Evolutionary conservation across 2,888 invertebrate species (phyloP).

Genomic region (Arctia plantaginis): DNA sequence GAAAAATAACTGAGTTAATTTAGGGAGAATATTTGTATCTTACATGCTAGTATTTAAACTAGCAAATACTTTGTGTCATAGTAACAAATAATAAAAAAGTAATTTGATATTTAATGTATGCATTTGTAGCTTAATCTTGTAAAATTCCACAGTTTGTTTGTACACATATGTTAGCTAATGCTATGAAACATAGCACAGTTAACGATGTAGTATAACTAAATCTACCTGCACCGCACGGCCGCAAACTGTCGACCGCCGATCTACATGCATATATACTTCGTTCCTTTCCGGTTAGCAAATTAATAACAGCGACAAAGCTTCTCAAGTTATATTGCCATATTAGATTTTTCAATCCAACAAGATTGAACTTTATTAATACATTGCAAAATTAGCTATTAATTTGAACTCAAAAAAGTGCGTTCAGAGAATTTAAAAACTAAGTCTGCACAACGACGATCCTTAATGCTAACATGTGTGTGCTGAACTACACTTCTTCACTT

Average conservation of each 20-base stretch:
- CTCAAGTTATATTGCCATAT: not conserved
- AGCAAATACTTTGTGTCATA: constrained; percentile 32
- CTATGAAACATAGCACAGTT: not conserved
- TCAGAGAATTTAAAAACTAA: not conserved
- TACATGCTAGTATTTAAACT: constrained; percentile 33
- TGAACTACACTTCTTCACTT: constrained; percentile 27
- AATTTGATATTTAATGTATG: constrained; percentile 41
- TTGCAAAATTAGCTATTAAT: not conserved
- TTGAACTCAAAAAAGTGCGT: not conserved
- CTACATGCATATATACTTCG: not conserved
- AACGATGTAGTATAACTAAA: not conserved
- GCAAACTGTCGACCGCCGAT: not conserved
- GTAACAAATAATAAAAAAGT: constrained; percentile 57
- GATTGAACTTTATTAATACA: not conserved
- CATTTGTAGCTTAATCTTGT: constrained; percentile 54
- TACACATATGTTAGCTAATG: constrained; percentile 4
- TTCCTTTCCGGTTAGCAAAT: not conserved
- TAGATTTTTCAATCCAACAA: not conserved
- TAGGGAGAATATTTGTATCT: constrained; percentile 25
- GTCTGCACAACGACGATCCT: not conserved
- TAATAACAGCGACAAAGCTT: not conserved
- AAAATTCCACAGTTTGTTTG: constrained; percentile 40
- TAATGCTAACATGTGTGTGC: constrained; percentile 6
- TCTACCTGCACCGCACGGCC: not conserved
- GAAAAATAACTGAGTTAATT: constrained; percentile 32